These are phyloP conservation scores for Mus spretus DNA, from an alignment of 2,797 vertebrate species.

Conservation along the genomic window DNA sequence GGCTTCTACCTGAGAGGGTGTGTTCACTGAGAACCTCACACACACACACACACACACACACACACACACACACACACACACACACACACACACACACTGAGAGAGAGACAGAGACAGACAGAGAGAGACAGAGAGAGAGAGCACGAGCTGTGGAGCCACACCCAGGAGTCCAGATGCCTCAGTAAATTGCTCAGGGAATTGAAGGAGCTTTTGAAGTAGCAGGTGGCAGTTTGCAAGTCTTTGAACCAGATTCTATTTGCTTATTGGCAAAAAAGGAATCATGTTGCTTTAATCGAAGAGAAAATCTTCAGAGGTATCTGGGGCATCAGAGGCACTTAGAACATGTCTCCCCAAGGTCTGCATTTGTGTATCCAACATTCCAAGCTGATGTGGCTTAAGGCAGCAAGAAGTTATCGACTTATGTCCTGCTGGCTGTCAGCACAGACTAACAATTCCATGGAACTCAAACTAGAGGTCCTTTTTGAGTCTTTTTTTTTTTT, in stretches of 20 bases:
- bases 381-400: neutral
- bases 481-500: neutral
- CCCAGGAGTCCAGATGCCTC: slow-evolving; percentile 24
- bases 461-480: neutral
- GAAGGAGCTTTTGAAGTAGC: slow-evolving; percentile 77
- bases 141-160: neutral
- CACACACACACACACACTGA: neutral
- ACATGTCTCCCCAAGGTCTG: slow-evolving; percentile 2
- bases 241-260: slow-evolving; percentile 70
- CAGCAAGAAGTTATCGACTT: neutral
- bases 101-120: neutral
- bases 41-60: neutral
- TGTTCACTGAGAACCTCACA: neutral
- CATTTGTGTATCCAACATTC: neutral
- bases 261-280: slow-evolving; percentile 72
- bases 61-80: neutral
- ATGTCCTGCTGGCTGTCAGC: neutral
- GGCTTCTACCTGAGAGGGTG: neutral
- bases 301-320: slow-evolving; percentile 11
- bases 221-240: slow-evolving; percentile 62
- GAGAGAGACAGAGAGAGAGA: too few species aligned
- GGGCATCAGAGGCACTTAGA: neutral
- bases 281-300: slow-evolving; percentile 70
- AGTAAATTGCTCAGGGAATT: slow-evolving; percentile 59
- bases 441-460: neutral